These are phyloP conservation scores for Cepphus grylle DNA, from an alignment of 2,113 vertebrate species.

Conservation along the genomic window DNA sequence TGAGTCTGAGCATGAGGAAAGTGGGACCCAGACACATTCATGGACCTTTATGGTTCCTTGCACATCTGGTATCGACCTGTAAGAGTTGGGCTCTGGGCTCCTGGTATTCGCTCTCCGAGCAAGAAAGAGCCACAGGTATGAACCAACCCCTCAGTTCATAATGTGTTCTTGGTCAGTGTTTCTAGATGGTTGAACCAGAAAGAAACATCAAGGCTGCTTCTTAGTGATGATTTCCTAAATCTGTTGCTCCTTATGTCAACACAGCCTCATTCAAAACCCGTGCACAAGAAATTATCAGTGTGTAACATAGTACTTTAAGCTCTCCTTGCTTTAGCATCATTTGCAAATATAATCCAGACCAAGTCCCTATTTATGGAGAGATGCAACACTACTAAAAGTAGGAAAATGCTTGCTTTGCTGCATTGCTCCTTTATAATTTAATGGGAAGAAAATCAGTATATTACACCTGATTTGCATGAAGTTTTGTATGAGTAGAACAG, in stretches of 20 bases:
- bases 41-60: neutral
- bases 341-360: neutral
- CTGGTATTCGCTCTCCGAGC: accelerated
- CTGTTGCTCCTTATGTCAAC: neutral
- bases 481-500: neutral
- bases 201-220: accelerated
- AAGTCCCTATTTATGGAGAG: neutral
- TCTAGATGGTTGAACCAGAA: neutral
- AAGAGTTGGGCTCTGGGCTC: neutral
- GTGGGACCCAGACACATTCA: neutral
- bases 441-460: neutral
- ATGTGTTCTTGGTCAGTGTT: neutral
- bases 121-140: neutral
- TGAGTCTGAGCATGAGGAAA: neutral
- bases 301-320: neutral
- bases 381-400: neutral
- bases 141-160: accelerated
- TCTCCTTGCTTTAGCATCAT: neutral
- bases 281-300: neutral
- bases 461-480: neutral
- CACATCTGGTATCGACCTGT: neutral
- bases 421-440: neutral
- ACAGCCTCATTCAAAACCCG: neutral
- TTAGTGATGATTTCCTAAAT: neutral
- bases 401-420: neutral